phyloP scores from a whole-genome alignment of 1,140 invertebrate genomes.

The Hypothenemus hampei region DNA sequence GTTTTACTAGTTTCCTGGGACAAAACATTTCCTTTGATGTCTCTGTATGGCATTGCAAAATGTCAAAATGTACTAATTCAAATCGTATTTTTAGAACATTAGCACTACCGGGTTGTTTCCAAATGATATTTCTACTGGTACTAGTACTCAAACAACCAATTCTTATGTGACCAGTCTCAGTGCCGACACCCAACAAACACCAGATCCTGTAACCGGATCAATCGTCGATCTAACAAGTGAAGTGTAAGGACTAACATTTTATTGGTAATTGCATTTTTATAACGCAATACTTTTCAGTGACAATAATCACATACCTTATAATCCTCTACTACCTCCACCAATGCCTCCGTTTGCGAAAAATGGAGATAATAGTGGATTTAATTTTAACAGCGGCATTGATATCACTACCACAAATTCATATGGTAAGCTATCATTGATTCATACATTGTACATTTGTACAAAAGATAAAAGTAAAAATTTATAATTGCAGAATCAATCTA shows the following conservation, averaged over 20 bases:
- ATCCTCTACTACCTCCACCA: conserved; percentile 53
- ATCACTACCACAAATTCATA: conserved; percentile 17
- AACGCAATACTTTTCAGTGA: neutral
- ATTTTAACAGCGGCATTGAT: conserved; percentile 20
- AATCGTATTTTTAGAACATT: conserved; percentile 21
- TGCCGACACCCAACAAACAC: conserved; percentile 5
- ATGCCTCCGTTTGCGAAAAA: conserved; percentile 51
- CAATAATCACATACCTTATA: conserved; percentile 5
- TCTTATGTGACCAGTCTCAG: conserved; percentile 29
- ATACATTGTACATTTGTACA: neutral
- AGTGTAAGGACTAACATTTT: conserved; percentile 1
- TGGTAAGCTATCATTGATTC: conserved; percentile 21
- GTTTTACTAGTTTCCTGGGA: conserved; percentile 47
- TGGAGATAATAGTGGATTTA: conserved; percentile 24
- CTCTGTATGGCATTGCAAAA: conserved; percentile 37
- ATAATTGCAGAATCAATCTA: no score
- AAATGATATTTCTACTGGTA: conserved; percentile 1
- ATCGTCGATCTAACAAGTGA: conserved; percentile 5
- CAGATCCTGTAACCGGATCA: neutral
- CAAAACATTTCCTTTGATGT: conserved; percentile 45
- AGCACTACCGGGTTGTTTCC: conserved; percentile 16
- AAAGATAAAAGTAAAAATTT: no score
- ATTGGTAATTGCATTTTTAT: neutral
- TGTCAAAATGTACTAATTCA: no score
- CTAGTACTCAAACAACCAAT: conserved; percentile 16